These are phyloP conservation scores for Fregata magnificens DNA, from an alignment of 2,113 vertebrate genomes.

Conservation along the genomic window DNA sequence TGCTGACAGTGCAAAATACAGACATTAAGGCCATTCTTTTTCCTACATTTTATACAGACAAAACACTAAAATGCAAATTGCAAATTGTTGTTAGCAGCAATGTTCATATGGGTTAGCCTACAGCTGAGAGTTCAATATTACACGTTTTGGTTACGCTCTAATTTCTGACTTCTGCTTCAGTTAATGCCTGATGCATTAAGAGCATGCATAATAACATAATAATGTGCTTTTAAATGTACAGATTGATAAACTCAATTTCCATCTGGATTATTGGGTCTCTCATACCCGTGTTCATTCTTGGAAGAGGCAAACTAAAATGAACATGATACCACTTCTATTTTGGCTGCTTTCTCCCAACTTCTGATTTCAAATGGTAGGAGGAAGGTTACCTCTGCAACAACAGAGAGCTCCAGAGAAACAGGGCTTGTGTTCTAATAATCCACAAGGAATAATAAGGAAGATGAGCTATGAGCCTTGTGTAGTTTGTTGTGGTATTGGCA, in stretches of 20 bases:
- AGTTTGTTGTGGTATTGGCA: not conserved
- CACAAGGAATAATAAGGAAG: not conserved
- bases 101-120: not conserved
- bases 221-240: not conserved
- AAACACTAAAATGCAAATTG: not conserved
- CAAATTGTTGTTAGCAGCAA: not conserved
- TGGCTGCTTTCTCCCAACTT: not conserved
- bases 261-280: not conserved
- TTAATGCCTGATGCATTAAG: not conserved
- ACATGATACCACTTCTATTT: not conserved
- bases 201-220: not conserved
- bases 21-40: not conserved
- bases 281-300: not conserved
- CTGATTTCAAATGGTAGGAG: not conserved
- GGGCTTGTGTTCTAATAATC: not conserved
- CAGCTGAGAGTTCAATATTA: not conserved
- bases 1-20: not conserved
- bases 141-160: not conserved
- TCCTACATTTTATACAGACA: not conserved
- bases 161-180: not conserved
- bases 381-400: not conserved
- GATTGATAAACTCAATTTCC: not conserved
- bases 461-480: not conserved
- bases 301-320: not conserved
- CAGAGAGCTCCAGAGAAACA: not conserved